These are phyloP conservation scores for Stigmatopora argus DNA, from an alignment of 2,113 vertebrate species.

Conservation along the genomic window DNA sequence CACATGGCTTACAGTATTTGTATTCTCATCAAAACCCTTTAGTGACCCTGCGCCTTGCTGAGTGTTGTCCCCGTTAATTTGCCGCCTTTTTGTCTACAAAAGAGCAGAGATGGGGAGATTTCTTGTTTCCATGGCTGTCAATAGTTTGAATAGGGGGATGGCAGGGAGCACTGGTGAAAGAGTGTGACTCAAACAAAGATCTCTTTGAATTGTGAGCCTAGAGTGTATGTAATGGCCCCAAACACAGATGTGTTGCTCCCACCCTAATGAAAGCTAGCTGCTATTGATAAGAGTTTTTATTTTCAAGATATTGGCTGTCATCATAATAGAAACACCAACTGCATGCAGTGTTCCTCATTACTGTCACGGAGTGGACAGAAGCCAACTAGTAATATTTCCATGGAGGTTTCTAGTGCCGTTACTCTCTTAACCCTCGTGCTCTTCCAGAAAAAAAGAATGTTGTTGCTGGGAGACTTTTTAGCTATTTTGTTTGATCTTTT, in stretches of 20 bases:
- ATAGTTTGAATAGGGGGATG: slow-evolving; percentile 55
- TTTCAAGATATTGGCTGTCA: slow-evolving; percentile 14
- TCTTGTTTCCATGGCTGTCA: slow-evolving; percentile 63
- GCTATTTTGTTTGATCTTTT: slow-evolving; percentile 9
- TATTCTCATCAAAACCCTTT: background rate
- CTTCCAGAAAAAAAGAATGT: slow-evolving; percentile 21
- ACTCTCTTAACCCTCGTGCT: slow-evolving; percentile 22
- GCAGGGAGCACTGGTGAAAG: slow-evolving; percentile 54
- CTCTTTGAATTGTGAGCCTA: slow-evolving; percentile 55
- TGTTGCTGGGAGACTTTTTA: slow-evolving; percentile 10
- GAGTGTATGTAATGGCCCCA: slow-evolving; percentile 59
- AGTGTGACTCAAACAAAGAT: slow-evolving; percentile 62
- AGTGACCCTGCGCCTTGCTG: background rate
- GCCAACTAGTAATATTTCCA: slow-evolving; percentile 27
- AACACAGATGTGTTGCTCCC: slow-evolving; percentile 53
- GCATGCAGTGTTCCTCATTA: slow-evolving; percentile 46
- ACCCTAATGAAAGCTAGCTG: slow-evolving; percentile 36
- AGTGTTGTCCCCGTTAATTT: slow-evolving; percentile 1
- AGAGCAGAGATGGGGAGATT: slow-evolving; percentile 51
- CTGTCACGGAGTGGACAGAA: slow-evolving; percentile 29
- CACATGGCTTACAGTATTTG: background rate
- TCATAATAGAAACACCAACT: slow-evolving; percentile 44
- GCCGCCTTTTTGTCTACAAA: slow-evolving; percentile 15
- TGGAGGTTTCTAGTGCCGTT: slow-evolving; percentile 13
- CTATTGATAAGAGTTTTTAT: slow-evolving; percentile 43